A percentile compares a stretch with the other conserved stretches of the same genome.
phyloP scores from a whole-genome alignment of 2,888 invertebrate species.

The Pachydiplax longipennis region DNA sequence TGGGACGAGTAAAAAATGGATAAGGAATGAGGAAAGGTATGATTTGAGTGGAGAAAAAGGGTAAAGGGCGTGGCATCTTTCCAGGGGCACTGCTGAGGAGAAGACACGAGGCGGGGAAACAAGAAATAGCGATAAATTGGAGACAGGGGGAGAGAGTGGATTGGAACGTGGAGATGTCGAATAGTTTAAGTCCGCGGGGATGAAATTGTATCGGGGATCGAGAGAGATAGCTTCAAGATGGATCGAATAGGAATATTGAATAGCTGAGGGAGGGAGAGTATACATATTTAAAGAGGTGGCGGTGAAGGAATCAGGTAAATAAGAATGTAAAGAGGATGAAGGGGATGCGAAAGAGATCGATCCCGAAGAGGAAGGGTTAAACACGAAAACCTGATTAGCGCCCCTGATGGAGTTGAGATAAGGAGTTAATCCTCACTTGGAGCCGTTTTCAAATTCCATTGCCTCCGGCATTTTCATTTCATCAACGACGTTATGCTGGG shows the following conservation, averaged over 20 bases:
- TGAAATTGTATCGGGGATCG: neutral
- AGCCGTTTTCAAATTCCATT: neutral
- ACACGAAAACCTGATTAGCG: neutral
- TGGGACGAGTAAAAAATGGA: neutral
- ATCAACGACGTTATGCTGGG: neutral
- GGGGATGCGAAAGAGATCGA: neutral
- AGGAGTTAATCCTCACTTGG: neutral
- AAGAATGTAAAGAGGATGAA: neutral
- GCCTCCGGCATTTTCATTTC: neutral
- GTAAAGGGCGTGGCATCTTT: neutral
- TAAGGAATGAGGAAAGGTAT: neutral
- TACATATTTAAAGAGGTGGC: neutral
- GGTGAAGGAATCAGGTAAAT: neutral
- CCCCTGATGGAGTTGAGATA: neutral
- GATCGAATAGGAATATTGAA: neutral
- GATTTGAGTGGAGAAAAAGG: neutral
- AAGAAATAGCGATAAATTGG: neutral
- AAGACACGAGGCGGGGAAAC: neutral
- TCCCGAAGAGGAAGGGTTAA: neutral
- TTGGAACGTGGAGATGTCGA: neutral
- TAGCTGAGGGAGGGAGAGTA: neutral
- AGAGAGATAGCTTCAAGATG: neutral
- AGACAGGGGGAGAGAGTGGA: neutral
- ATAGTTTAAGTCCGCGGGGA: neutral
- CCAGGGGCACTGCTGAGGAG: neutral